phyloP scores from a whole-genome alignment of 1,140 invertebrate genomes.

The Drosophila elegans region DNA sequence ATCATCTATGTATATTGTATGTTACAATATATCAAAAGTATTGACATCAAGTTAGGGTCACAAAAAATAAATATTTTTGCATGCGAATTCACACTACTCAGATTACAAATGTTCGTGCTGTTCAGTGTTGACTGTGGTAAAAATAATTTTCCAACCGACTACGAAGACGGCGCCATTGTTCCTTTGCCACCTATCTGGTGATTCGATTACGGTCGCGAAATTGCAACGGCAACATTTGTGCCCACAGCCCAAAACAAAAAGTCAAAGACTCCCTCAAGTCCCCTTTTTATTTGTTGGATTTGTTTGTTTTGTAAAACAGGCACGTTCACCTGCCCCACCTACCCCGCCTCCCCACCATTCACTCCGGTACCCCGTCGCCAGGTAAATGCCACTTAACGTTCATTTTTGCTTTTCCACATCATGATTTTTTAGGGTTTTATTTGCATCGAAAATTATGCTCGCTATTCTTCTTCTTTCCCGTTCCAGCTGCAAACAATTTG shows the following conservation, averaged over 20 bases:
- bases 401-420: constrained; percentile 50
- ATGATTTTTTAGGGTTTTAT: constrained; percentile 72
- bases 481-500: constrained; percentile 62
- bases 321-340: constrained; percentile 52
- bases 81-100: not conserved
- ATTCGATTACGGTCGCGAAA: constrained; percentile 63
- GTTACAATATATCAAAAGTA: too few species aligned
- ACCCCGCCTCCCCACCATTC: too few species aligned
- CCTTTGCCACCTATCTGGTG: constrained; percentile 64
- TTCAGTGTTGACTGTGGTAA: constrained; percentile 7
- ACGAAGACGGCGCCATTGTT: constrained; percentile 42
- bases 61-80: too few species aligned
- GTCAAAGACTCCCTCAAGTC: not conserved
- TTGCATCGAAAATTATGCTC: constrained; percentile 75
- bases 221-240: constrained; percentile 73
- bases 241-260: constrained; percentile 24
- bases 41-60: too few species aligned
- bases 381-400: constrained; percentile 77
- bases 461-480: constrained; percentile 14
- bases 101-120: not conserved
- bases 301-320: constrained; percentile 81
- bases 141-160: constrained; percentile 49
- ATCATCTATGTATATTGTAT: too few species aligned
- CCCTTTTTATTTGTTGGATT: constrained; percentile 30
- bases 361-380: constrained; percentile 16